These are phyloP conservation scores for Neodiprion virginianus DNA, from an alignment of 1,140 invertebrate genomes.

Conservation along the genomic window DNA sequence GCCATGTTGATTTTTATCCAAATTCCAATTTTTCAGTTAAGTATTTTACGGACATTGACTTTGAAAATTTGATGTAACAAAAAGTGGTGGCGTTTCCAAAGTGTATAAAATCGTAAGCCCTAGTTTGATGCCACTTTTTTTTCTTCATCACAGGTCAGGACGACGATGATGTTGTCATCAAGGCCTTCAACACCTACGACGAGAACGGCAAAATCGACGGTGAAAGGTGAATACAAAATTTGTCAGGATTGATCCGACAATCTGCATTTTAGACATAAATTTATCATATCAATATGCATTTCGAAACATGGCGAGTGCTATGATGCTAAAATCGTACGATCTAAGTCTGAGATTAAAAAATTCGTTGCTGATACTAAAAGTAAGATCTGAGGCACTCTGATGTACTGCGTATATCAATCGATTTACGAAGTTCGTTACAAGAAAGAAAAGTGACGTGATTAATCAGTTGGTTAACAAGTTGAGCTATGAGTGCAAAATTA, in stretches of 20 bases:
- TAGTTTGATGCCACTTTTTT: slow-evolving; percentile 8
- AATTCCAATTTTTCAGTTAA: no score
- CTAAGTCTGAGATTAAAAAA: slow-evolving; percentile 29
- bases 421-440: background rate
- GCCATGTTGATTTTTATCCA: no score
- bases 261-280: no score
- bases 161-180: slow-evolving; percentile 93
- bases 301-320: background rate
- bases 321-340: slow-evolving; percentile 28
- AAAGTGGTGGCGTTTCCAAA: no score
- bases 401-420: background rate
- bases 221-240: slow-evolving; percentile 67
- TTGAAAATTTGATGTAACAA: no score
- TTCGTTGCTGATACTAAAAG: slow-evolving; percentile 20
- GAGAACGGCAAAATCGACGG: slow-evolving; percentile 87
- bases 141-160: slow-evolving; percentile 68
- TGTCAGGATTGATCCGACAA: no score
- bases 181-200: slow-evolving; percentile 96
- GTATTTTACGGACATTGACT: no score
- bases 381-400: slow-evolving; percentile 25
- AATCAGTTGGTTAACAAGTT: background rate
- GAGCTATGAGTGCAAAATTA: slow-evolving; percentile 12
- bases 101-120: background rate
- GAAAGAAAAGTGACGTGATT: slow-evolving; percentile 7
- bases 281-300: background rate